Evolutionary conservation across 2,888 invertebrate genomes (phyloP), one percentile per base, ranked within the genome.

Genomic region (Tenthredo livida): DNA sequence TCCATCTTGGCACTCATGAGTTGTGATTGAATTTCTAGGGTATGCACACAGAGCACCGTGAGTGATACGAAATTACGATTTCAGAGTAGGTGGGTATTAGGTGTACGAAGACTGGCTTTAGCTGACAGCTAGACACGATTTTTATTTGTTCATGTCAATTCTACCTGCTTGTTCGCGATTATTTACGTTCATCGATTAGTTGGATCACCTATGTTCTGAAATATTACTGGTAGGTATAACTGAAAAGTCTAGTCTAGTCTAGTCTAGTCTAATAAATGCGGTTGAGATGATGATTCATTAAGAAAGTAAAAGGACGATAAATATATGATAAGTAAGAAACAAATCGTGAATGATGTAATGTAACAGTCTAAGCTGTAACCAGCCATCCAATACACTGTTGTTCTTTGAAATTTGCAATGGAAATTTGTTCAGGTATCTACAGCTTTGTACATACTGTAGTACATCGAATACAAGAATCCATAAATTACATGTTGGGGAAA

Each of bases 401-500:
- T 21, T 80, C 40, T 47, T 61, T 33, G 40, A 12, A 61, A 80
- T 80, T 80, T 40, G 80, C 80, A 80, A 58, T 80, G n/a, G 21
- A 47, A 80, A 80, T 80, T 80, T 80, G 37, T 40, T 80, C n/a
- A 54, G 33, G 67, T 80, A 80, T 61, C 21, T 40, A 43, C 61
- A 80, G 50, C 61, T 47, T 21, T 80, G 43, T 25, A 37, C 12
- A 25, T 25, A 61, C 21, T 61, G 25, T 10, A n/a, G 12, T 80
- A 80, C 37, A 58, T 65, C 61, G 61, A 58, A 80, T 40, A 33
- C 29, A 50, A 5, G 29, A 12, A 50, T 77, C 50, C 77, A 77
- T 77, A 77, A 77, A 77, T 77, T 54, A 21, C 33, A 29, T 54
- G 77, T 33, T 77, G 54, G 77, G 77, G 47, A 77, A 77, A 77